phyloP scores from a whole-genome alignment of 2,113 vertebrate genomes.

The Nanorana parkeri region DNA sequence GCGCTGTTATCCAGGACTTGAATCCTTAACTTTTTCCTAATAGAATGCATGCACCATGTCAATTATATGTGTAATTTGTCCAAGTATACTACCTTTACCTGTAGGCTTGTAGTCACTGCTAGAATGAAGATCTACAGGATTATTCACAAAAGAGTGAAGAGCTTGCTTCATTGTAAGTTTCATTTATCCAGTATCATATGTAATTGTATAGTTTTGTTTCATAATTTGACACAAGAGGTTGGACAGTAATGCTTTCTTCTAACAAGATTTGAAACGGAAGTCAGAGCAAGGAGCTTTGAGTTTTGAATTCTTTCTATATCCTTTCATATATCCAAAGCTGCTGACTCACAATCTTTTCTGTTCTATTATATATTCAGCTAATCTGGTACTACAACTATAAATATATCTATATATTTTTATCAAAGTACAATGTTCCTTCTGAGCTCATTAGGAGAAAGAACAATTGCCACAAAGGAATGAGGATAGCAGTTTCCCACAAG shows the following conservation, averaged over 20 bases:
- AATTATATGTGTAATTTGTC: too few relatives aligned
- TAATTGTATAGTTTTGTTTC: too few relatives aligned
- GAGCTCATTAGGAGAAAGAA: conserved; percentile 11
- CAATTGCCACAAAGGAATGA: conserved; percentile 8
- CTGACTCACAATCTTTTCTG: conserved; percentile 29
- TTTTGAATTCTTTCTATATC: neutral
- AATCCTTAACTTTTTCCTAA: too few relatives aligned
- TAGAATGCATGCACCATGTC: too few relatives aligned
- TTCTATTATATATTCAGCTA: conserved; percentile 26
- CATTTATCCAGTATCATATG: too few relatives aligned
- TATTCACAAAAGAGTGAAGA: too few relatives aligned
- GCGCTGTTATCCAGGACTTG: too few relatives aligned
- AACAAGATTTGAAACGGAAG: conserved; percentile 15
- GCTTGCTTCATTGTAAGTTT: too few relatives aligned
- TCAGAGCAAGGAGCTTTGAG: conserved; percentile 11
- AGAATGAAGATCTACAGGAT: too few relatives aligned
- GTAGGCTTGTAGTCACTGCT: too few relatives aligned
- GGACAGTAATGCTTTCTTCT: neutral
- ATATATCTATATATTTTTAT: conserved; percentile 26
- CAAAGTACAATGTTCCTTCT: conserved; percentile 7
- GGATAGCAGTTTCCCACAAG: neutral
- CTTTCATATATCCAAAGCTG: conserved; percentile 8
- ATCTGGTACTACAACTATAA: conserved; percentile 28
- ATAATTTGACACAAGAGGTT: too few relatives aligned
- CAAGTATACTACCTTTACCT: too few relatives aligned